phyloP scores from a whole-genome alignment of 2,888 invertebrate genomes.

The Cremastobaeus sp. region DNA sequence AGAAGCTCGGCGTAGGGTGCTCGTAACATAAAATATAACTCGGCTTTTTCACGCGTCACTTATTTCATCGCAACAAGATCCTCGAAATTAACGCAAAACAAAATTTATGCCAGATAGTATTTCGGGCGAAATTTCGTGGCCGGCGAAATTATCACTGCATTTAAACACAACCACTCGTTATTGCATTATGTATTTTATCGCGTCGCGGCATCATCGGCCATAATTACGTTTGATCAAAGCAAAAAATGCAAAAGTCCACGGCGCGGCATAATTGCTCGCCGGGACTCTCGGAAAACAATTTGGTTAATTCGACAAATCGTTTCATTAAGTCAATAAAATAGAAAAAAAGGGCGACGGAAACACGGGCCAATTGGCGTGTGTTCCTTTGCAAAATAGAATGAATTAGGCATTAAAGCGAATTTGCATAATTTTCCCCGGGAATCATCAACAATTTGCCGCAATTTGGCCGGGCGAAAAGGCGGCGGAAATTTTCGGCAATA shows the following conservation, averaged over 20 bases:
- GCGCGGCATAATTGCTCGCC: constrained; percentile 47
- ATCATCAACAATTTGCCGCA: too few species aligned
- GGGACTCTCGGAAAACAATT: constrained; percentile 56
- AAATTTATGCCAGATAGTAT: constrained; percentile 29
- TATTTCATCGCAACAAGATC: constrained; percentile 32
- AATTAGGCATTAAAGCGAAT: too few species aligned
- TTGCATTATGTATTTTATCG: constrained; percentile 59
- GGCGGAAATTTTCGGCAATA: background rate
- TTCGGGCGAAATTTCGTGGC: constrained; percentile 37
- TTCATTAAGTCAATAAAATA: constrained; percentile 55
- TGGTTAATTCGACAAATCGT: constrained; percentile 59
- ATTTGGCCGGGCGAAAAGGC: too few species aligned
- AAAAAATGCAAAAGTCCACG: constrained; percentile 52
- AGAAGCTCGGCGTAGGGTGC: constrained; percentile 15
- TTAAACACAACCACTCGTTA: constrained; percentile 55
- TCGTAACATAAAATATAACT: constrained; percentile 37
- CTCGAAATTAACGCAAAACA: constrained; percentile 40
- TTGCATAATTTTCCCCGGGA: too few species aligned
- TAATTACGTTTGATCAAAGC: constrained; percentile 58
- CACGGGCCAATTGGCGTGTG: constrained; percentile 5
- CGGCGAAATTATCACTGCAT: constrained; percentile 47
- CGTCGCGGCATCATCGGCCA: constrained; percentile 51
- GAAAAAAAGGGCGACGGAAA: constrained; percentile 10
- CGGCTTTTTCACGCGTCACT: constrained; percentile 42
- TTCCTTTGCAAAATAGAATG: too few species aligned